These are phyloP conservation scores for Natrix natrix DNA, from an alignment of 2,797 vertebrate species.

Conservation along the genomic window DNA sequence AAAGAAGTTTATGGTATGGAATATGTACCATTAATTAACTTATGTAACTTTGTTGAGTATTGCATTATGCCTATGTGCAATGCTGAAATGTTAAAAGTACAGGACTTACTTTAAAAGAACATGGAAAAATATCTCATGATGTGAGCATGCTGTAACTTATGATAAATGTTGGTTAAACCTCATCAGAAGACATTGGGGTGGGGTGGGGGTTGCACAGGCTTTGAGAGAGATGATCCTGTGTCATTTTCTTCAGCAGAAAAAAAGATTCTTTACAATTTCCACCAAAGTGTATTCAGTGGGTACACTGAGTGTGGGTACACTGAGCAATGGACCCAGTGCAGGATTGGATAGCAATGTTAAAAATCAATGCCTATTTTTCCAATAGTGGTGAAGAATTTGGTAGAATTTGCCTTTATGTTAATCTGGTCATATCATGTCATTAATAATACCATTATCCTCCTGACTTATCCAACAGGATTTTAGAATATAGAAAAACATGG, in stretches of 20 bases:
- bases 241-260: neutral
- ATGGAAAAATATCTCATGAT: neutral
- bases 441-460: neutral
- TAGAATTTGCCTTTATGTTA: neutral
- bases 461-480: neutral
- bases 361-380: neutral
- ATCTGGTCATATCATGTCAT: neutral
- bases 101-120: neutral
- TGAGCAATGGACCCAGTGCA: neutral
- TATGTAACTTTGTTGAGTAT: neutral
- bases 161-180: neutral
- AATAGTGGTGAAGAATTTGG: neutral
- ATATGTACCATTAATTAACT: neutral
- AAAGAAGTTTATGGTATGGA: neutral
- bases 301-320: neutral
- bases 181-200: too few relatives aligned
- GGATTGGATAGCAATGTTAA: neutral
- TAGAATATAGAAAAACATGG: neutral
- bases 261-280: neutral
- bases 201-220: neutral
- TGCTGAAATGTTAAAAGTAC: neutral
- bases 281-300: too few relatives aligned
- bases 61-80: neutral
- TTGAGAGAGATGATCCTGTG: neutral
- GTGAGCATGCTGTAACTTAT: neutral